Percentiles rank a stretch among this genome's conserved stretches.
Evolutionary conservation across 1,140 invertebrate genomes (phyloP).

Genomic region (Telenomus remus): DNA sequence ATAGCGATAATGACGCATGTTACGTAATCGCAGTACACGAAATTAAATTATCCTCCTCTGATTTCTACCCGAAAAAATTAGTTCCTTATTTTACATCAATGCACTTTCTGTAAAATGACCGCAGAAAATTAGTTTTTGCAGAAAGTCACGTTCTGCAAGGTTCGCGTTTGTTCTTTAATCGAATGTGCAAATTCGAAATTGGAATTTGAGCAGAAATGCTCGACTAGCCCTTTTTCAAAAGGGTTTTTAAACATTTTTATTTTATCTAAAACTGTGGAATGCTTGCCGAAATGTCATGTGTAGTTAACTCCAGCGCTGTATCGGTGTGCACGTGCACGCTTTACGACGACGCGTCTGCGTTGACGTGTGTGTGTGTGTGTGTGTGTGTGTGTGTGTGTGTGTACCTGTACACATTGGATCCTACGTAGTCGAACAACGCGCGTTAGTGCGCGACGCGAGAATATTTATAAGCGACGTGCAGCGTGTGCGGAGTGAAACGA

Average conservation of each 20-base stretch:
- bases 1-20: slow-evolving; percentile 40
- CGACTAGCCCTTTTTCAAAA: too few relatives aligned
- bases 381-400: slow-evolving; percentile 17
- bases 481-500: slow-evolving; percentile 38
- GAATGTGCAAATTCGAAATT: too few relatives aligned
- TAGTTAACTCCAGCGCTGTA: slow-evolving; percentile 50
- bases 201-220: too few relatives aligned
- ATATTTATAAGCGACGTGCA: slow-evolving; percentile 54
- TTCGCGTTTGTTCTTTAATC: too few relatives aligned
- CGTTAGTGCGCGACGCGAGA: slow-evolving; percentile 56
- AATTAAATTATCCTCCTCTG: too few relatives aligned
- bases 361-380: slow-evolving; percentile 3
- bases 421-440: slow-evolving; percentile 54
- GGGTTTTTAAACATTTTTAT: too few relatives aligned
- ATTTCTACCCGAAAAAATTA: too few relatives aligned
- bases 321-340: slow-evolving; percentile 32
- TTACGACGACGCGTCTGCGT: slow-evolving; percentile 33
- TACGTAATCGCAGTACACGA: too few relatives aligned
- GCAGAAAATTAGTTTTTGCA: too few relatives aligned
- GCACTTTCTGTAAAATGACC: too few relatives aligned
- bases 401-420: slow-evolving; percentile 52
- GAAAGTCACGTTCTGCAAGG: too few relatives aligned
- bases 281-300: slow-evolving; percentile 47
- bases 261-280: slow-evolving; percentile 16
- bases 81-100: too few relatives aligned